phyloP scores from a whole-genome alignment of 1,140 invertebrate genomes.

The Paramacrobiotus metropolitanus region DNA sequence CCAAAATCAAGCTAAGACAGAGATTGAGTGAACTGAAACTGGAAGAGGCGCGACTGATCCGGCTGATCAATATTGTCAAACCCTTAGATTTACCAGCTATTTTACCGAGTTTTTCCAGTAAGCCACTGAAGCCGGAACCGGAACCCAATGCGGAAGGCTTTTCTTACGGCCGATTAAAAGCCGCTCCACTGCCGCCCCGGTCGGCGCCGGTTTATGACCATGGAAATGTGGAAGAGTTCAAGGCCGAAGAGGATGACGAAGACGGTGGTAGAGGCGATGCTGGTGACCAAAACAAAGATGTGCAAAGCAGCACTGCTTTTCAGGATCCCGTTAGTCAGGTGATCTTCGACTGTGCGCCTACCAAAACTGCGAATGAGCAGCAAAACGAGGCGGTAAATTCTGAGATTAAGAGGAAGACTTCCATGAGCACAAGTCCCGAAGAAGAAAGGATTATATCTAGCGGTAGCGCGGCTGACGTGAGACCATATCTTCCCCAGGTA shows the following conservation, averaged over 20 bases:
- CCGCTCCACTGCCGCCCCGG: neutral
- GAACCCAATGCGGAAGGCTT: too few relatives aligned
- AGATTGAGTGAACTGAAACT: conserved; percentile 35
- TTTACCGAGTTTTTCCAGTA: neutral
- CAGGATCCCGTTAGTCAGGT: too few relatives aligned
- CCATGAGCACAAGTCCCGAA: too few relatives aligned
- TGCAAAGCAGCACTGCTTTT: too few relatives aligned
- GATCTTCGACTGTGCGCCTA: too few relatives aligned
- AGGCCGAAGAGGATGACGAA: conserved; percentile 19
- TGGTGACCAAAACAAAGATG: conserved; percentile 8
- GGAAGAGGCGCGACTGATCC: conserved; percentile 39
- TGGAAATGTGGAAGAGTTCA: conserved; percentile 11
- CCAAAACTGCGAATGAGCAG: too few relatives aligned
- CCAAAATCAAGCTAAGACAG: conserved; percentile 19
- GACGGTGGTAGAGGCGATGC: conserved; percentile 20
- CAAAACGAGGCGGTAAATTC: too few relatives aligned
- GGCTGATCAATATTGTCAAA: conserved; percentile 48
- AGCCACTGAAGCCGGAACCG: too few relatives aligned
- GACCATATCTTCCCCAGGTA: too few relatives aligned
- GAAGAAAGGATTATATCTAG: too few relatives aligned
- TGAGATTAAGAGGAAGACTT: too few relatives aligned
- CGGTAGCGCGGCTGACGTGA: too few relatives aligned
- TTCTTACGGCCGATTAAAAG: neutral
- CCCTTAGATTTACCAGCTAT: conserved; percentile 36
- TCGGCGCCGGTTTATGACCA: neutral